Evolutionary conservation across 1,140 invertebrate species (phyloP).

Genomic region (Brachionus rotundiformis): DNA sequence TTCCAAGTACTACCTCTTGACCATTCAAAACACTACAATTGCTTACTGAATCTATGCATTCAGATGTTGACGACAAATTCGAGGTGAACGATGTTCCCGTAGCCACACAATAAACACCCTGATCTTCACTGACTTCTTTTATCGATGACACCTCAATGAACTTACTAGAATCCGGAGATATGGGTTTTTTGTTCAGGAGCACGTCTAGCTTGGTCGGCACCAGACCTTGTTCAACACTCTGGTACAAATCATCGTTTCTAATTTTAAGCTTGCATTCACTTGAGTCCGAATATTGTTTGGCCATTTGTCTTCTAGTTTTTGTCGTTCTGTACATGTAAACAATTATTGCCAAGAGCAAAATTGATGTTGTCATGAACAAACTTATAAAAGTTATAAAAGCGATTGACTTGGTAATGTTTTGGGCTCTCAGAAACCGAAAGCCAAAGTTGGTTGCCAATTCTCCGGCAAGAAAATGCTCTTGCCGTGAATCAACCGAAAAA

Average conservation of each 20-base stretch:
- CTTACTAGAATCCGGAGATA: background rate
- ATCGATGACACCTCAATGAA: background rate
- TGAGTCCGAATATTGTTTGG: background rate
- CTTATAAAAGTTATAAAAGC: background rate
- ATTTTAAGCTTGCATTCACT: slow-evolving; percentile 9
- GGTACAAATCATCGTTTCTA: background rate
- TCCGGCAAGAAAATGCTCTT: background rate
- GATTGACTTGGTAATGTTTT: background rate
- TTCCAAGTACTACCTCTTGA: background rate
- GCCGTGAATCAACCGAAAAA: background rate
- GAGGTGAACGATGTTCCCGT: slow-evolving; percentile 41
- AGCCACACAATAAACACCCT: slow-evolving; percentile 43
- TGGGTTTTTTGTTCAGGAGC: slow-evolving; percentile 3
- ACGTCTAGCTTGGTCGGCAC: slow-evolving; percentile 7
- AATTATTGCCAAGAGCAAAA: background rate
- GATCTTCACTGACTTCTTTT: slow-evolving; percentile 35
- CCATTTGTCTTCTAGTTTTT: background rate
- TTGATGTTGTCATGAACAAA: background rate
- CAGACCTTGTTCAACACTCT: background rate
- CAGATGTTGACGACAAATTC: slow-evolving; percentile 10
- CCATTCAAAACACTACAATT: background rate
- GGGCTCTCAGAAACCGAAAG: slow-evolving; percentile 9
- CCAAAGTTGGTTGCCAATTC: background rate
- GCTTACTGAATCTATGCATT: background rate
- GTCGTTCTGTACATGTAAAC: background rate